Percentiles rank a stretch among this genome's conserved stretches.
Conservation (phyloP, 64 coral and sea anemone genomes). For the Porites australiensis region DNA sequence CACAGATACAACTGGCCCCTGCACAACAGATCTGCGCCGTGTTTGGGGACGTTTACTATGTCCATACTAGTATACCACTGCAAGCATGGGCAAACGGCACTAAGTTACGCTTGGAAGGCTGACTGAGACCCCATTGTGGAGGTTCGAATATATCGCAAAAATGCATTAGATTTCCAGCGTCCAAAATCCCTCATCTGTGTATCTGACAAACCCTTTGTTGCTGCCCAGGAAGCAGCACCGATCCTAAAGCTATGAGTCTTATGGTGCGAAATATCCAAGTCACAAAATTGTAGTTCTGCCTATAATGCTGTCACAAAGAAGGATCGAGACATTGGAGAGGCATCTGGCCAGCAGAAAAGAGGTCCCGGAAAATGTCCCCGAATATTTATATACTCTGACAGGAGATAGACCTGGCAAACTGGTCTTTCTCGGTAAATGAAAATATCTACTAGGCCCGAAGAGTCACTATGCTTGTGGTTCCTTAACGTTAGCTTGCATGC, state of each 20-base stretch:
- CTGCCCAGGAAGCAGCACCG: background rate
- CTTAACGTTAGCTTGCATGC: background rate
- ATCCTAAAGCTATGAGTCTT: background rate
- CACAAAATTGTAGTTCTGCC: no score
- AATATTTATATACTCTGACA: constrained; percentile 7
- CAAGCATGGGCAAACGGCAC: background rate
- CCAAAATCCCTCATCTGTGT: constrained; percentile 6
- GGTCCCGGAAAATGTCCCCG: background rate
- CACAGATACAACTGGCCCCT: background rate
- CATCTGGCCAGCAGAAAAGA: constrained; percentile 3
- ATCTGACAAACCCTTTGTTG: constrained; percentile 21
- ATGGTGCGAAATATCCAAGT: background rate
- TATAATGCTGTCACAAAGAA: no score
- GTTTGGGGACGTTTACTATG: background rate
- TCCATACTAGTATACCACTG: background rate
- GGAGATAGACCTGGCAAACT: constrained; percentile 4
- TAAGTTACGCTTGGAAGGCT: background rate
- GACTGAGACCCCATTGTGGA: background rate
- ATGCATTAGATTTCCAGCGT: constrained; percentile 5
- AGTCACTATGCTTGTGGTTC: constrained; percentile 18
- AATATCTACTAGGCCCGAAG: background rate
- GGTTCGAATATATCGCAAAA: background rate
- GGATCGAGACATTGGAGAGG: background rate
- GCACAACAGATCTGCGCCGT: background rate
- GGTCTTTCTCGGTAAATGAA: constrained; percentile 19